Base-by-base conservation (phyloP, 2,888 invertebrate species). In the Meandrusa payeni region DNA sequence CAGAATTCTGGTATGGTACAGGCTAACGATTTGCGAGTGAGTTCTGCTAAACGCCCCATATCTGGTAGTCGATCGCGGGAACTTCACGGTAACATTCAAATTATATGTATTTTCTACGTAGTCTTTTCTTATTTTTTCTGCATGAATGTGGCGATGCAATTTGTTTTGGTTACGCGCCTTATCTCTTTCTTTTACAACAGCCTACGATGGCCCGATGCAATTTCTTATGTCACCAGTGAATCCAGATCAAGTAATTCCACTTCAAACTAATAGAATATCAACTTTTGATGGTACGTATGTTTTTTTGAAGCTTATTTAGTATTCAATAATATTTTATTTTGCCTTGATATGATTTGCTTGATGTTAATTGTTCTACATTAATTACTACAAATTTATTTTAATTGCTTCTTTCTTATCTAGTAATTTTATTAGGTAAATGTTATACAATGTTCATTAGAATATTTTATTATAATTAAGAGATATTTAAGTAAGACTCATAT, bases 171-270 rank as follows among this genome's bases (percentile, higher is more conserved):
- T 75, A 67, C 61, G 66, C 67, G 69, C 67, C 63, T 71, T 70
- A 67, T 53, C 34, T 48, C 51, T 41, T 46, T 44, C 27, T 38
- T 44, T 27, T 28, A 38, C 61, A 62, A 59, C 74, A 93, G 94
- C 93, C 68, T 96, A 96, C 75, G 95, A 96, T 88, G 95, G 95
- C 41, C 95, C 96, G 54, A 90, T 96, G 89, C 95, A 95, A 82
- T 96, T 93, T 76, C 92, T 93, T 61, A 93, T 95, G 90, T 92
- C 92, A 24, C 91, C 92, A 58, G 92, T 94, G 62, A 95, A 95
- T 87, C 94, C 95, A 20, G 95, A 95, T 80, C 93, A 93, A 87
- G 90, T 93, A 49, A 89, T 92, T 61, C 85, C 88, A 49, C 77
- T 88, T 52, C 89, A 86, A 72, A 88, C 88, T 51, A 88, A 86